Evolutionary conservation across 2,888 invertebrate genomes (phyloP).

Genomic region (Tromatobia lineatoria): DNA sequence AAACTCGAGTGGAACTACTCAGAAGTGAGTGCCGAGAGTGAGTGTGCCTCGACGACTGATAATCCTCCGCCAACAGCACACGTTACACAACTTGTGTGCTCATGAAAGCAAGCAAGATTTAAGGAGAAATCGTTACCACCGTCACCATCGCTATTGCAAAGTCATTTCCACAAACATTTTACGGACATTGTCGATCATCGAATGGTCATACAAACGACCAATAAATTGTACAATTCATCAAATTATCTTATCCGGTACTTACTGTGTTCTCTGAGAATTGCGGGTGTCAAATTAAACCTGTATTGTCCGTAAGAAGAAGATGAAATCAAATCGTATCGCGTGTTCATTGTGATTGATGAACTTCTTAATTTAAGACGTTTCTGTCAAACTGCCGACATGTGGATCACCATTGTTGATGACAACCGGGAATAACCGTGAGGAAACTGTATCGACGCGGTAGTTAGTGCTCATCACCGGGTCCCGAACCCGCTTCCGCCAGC

Average conservation of each 20-base stretch:
- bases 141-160: not conserved
- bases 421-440: constrained; percentile 16
- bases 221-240: not conserved
- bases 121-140: constrained; percentile 23
- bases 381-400: constrained; percentile 25
- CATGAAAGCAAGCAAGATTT: constrained; percentile 33
- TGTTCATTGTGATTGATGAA: not conserved
- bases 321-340: not conserved
- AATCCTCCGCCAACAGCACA: constrained; percentile 35
- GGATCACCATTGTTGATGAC: not conserved
- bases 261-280: not conserved
- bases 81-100: constrained; percentile 32
- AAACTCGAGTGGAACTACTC: constrained; percentile 66
- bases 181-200: not conserved
- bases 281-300: not conserved
- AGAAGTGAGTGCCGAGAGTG: constrained; percentile 62
- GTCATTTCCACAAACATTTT: constrained; percentile 12
- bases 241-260: constrained; percentile 1
- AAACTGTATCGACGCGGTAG: constrained; percentile 19
- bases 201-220: not conserved
- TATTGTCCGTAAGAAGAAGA: not conserved
- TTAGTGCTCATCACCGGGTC: constrained; percentile 30
- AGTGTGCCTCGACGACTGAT: constrained; percentile 55
- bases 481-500: constrained; percentile 31
- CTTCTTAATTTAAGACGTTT: not conserved